These are phyloP conservation scores for Pyrrhia umbra DNA, from an alignment of 2,888 invertebrate species.

Conservation along the genomic window DNA sequence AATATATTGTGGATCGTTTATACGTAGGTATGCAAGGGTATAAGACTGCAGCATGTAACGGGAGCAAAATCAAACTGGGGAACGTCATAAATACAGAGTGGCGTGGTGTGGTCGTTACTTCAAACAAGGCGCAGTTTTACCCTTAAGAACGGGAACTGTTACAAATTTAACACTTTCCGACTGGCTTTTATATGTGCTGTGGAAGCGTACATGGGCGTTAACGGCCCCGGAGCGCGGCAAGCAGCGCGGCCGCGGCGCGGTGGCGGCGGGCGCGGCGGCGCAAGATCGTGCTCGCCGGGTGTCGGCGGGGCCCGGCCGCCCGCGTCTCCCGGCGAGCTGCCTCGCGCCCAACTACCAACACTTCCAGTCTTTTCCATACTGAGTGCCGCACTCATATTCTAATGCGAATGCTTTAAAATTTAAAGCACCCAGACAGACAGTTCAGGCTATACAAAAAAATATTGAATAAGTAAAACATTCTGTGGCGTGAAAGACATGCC, in stretches of 20 bases:
- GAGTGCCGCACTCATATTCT: slow-evolving; percentile 57
- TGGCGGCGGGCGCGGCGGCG: slow-evolving; percentile 5
- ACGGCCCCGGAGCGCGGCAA: slow-evolving; percentile 15
- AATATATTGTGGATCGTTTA: slow-evolving; percentile 72
- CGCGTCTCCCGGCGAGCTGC: slow-evolving; percentile 12
- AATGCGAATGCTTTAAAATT: slow-evolving; percentile 61
- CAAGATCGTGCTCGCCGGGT: slow-evolving; percentile 14
- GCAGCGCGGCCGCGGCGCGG: slow-evolving; percentile 15
- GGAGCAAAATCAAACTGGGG: slow-evolving; percentile 1
- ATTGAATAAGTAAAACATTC: slow-evolving; percentile 42
- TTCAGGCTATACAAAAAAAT: slow-evolving; percentile 35
- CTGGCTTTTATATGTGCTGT: slow-evolving; percentile 63
- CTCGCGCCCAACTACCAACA: slow-evolving; percentile 13
- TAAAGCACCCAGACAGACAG: slow-evolving; percentile 46
- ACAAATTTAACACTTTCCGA: slow-evolving; percentile 72
- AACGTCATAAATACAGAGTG: slow-evolving; percentile 33
- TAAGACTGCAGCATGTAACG: slow-evolving; percentile 49
- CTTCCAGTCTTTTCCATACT: slow-evolving; percentile 33
- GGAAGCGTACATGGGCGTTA: slow-evolving; percentile 44
- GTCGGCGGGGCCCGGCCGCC: slow-evolving; percentile 5
- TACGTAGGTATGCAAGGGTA: slow-evolving; percentile 58
- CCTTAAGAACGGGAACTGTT: slow-evolving; percentile 61
- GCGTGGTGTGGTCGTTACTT: slow-evolving; percentile 46
- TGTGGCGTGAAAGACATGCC: slow-evolving; percentile 34
- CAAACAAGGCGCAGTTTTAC: slow-evolving; percentile 54